These are phyloP conservation scores for Orbicella faveolata DNA, from an alignment of 64 coral and sea anemone genomes.

Conservation along the genomic window DNA sequence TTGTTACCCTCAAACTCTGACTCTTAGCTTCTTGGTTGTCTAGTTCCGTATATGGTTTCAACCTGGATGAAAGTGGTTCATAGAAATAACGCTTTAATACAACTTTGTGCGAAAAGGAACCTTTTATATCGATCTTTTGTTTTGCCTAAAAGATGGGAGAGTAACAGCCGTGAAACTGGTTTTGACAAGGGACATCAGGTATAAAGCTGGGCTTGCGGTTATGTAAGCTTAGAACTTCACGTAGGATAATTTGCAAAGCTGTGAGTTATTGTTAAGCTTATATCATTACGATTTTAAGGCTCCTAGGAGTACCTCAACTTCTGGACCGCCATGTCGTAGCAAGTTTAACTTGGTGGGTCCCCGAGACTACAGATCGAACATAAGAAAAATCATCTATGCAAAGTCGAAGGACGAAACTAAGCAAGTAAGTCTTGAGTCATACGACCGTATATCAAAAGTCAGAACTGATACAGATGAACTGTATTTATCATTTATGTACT, in stretches of 20 bases:
- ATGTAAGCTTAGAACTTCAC: background rate
- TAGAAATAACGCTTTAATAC: background rate
- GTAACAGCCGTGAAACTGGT: background rate
- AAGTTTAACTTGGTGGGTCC: slow-evolving; percentile 76
- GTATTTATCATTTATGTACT: no score
- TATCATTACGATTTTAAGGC: background rate
- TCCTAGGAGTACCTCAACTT: background rate
- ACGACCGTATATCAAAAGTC: no score
- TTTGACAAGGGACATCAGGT: background rate
- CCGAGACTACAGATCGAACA: slow-evolving; percentile 75
- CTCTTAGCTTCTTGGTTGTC: no score
- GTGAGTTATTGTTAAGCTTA: background rate
- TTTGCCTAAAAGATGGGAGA: background rate
- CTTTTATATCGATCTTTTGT: background rate
- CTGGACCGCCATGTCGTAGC: background rate
- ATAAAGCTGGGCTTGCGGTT: background rate
- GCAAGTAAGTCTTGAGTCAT: slow-evolving; percentile 32
- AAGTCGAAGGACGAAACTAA: slow-evolving; percentile 58
- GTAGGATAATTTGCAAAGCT: background rate
- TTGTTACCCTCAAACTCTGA: background rate
- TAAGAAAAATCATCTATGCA: slow-evolving; percentile 76
- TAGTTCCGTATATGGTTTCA: background rate
- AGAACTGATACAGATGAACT: no score
- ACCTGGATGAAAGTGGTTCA: slow-evolving; percentile 11
- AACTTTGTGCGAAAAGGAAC: background rate